phyloP scores from a whole-genome alignment of 2,888 invertebrate genomes.

The Gortyna flavago region DNA sequence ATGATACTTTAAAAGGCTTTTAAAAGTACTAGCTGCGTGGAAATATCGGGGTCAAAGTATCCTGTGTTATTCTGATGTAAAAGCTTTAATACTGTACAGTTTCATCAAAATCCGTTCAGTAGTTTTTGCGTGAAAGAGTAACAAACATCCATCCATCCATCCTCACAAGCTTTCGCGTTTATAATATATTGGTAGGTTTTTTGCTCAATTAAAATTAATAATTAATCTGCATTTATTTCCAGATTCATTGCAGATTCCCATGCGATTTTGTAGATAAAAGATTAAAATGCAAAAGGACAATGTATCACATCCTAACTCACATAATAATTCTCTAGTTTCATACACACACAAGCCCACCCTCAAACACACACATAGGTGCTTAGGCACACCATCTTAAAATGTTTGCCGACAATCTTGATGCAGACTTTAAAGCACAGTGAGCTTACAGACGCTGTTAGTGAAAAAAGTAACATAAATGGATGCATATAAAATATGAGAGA shows the following conservation, averaged over 20 bases:
- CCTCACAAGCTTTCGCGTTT: no score
- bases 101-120: no score
- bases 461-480: slow-evolving; percentile 33
- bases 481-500: slow-evolving; percentile 22
- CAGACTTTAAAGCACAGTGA: slow-evolving; percentile 2
- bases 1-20: no score
- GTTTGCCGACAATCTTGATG: slow-evolving; percentile 31
- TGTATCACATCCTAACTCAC: background rate
- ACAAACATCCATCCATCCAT: no score
- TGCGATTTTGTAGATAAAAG: background rate
- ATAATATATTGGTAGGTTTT: no score
- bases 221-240: no score
- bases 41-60: no score
- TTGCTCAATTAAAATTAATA: no score
- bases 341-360: background rate
- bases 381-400: slow-evolving; percentile 16
- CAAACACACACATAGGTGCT: background rate
- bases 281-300: slow-evolving; percentile 9
- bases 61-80: no score
- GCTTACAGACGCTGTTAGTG: slow-evolving; percentile 7
- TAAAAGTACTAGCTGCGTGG: no score
- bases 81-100: no score
- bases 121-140: no score
- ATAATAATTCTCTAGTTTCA: slow-evolving; percentile 13
- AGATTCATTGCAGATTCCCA: background rate